Percentiles rank a stretch among this genome's conserved stretches.
Conservation (phyloP, 1,140 invertebrate species). For the Drosophila quadrilineata region DNA sequence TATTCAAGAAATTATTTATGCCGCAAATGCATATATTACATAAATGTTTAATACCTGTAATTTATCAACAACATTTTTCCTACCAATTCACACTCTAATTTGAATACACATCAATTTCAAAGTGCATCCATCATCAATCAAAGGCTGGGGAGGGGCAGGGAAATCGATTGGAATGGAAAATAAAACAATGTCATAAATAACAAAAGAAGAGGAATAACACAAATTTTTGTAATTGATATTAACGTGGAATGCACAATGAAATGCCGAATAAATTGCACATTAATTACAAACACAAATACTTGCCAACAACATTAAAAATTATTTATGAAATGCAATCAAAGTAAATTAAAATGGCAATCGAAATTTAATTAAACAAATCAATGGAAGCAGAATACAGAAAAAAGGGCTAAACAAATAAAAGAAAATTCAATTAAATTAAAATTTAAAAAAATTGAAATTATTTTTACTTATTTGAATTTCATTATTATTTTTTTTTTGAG, state of each 20-base stretch:
- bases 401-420: background rate
- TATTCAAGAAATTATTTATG: too few species aligned
- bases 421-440: background rate
- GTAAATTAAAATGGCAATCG: background rate
- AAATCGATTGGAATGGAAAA: conserved; percentile 6
- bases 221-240: conserved; percentile 1
- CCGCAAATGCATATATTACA: background rate
- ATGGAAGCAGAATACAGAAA: background rate
- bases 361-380: conserved; percentile 16
- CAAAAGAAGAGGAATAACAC: conserved; percentile 8
- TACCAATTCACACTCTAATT: conserved; percentile 2
- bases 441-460: background rate
- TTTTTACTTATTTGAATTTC: too few species aligned
- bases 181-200: conserved; percentile 14
- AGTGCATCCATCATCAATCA: background rate
- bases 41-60: conserved; percentile 1
- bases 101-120: too few species aligned
- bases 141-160: background rate
- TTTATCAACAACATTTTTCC: too few species aligned
- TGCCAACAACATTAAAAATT: conserved; percentile 1
- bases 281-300: conserved; percentile 7
- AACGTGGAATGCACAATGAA: conserved; percentile 4
- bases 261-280: conserved; percentile 6
- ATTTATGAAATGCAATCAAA: conserved; percentile 16
- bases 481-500: too few species aligned